phyloP scores from a whole-genome alignment of 2,113 vertebrate species.

The Merops nubicus region DNA sequence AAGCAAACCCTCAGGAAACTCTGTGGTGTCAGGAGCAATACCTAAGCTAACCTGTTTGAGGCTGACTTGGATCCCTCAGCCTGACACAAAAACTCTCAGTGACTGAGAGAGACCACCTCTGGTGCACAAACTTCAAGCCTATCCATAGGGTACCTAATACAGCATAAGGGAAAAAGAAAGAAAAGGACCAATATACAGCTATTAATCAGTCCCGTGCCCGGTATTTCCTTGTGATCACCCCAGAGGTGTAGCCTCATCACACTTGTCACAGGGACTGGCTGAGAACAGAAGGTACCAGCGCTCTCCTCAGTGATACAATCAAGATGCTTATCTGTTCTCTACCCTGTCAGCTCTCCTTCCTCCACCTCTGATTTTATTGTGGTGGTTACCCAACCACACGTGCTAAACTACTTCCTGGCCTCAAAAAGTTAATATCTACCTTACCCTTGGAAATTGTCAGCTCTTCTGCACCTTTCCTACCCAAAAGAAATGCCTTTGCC shows the following conservation, averaged over 20 bases:
- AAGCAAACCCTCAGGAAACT: rapidly evolving
- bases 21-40: not conserved
- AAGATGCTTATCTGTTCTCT: not conserved
- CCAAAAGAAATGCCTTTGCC: not conserved
- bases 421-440: not conserved
- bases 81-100: rapidly evolving
- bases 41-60: rapidly evolving
- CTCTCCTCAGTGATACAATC: not conserved
- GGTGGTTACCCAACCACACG: not conserved
- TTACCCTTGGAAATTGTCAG: not conserved
- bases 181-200: not conserved
- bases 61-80: not conserved
- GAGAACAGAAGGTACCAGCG: not conserved
- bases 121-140: not conserved
- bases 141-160: not conserved
- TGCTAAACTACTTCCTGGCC: not conserved
- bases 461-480: not conserved
- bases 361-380: not conserved
- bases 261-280: not conserved
- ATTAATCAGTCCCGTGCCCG: not conserved
- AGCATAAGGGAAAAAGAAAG: not conserved
- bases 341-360: not conserved
- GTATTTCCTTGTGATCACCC: not conserved
- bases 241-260: not conserved
- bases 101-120: not conserved